phyloP scores from a whole-genome alignment of 2,888 invertebrate genomes.

The Tanaodytes sp. region DNA sequence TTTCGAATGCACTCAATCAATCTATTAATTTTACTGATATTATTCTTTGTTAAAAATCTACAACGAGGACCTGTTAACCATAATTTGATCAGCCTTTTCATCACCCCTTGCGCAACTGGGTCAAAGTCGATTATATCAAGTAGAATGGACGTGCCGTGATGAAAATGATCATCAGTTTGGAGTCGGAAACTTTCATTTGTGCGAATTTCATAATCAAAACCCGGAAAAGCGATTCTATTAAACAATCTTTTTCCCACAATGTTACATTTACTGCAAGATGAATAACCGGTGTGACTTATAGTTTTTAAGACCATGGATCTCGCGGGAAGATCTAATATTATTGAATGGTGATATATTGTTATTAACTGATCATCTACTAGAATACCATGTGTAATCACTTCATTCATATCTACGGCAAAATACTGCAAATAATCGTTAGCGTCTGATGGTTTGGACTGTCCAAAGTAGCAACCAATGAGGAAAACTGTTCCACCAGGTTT shows the following conservation, averaged over 20 bases:
- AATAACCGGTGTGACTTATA: constrained; percentile 11
- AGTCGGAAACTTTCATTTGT: background rate
- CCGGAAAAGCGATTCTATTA: constrained; percentile 1
- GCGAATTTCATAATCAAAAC: background rate
- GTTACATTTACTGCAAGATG: constrained; percentile 2
- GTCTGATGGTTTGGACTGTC: background rate
- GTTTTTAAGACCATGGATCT: constrained; percentile 6
- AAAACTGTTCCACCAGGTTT: too few species aligned
- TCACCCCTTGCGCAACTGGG: too few species aligned
- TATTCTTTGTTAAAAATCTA: too few species aligned
- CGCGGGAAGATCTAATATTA: constrained; percentile 8
- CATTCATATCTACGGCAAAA: constrained; percentile 1
- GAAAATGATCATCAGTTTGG: background rate
- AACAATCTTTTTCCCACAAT: background rate
- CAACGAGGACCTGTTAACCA: too few species aligned
- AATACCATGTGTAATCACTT: background rate
- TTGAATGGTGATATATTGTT: background rate
- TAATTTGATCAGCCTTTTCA: too few species aligned
- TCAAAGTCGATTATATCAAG: background rate
- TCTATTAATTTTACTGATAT: too few species aligned
- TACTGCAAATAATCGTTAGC: constrained; percentile 4
- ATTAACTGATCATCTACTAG: background rate
- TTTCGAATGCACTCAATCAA: too few species aligned
- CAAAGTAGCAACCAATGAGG: background rate
- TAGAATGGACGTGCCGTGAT: background rate